A percentile compares a stretch with the other conserved stretches of the same genome.
Conservation (phyloP, 2,797 vertebrate species). For the Acomys russatus region DNA sequence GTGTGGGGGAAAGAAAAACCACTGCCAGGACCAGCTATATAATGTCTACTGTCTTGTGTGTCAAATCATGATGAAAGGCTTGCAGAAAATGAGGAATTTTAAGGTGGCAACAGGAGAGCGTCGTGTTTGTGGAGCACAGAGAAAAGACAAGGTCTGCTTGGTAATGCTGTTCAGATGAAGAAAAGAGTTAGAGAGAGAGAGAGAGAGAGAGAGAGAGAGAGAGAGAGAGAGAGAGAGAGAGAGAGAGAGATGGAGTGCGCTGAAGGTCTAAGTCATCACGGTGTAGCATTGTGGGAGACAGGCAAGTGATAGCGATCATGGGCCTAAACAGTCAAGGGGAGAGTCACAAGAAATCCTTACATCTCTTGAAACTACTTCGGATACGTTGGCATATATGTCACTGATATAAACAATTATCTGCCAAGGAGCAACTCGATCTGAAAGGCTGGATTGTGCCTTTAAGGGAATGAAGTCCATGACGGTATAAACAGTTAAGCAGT, state of each 20-base stretch:
- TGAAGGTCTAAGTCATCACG: neutral
- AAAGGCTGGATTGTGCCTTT: neutral
- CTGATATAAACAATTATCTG: neutral
- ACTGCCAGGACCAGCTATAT: neutral
- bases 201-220: neutral
- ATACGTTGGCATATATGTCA: neutral
- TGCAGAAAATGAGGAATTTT: neutral
- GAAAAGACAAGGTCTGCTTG: neutral
- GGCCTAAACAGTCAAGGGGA: neutral
- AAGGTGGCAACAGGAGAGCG: neutral
- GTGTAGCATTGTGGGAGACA: neutral
- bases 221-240: neutral
- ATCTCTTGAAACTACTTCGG: neutral
- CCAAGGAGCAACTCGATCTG: neutral
- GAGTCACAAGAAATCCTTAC: neutral
- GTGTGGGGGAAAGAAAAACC: neutral
- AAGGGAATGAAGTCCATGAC: neutral
- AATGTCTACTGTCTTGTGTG: neutral
- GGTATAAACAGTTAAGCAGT: too few relatives aligned
- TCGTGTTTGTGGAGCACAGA: neutral
- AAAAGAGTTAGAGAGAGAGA: neutral
- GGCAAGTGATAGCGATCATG: accelerated
- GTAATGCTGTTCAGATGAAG: neutral
- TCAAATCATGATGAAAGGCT: neutral
- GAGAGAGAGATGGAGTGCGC: neutral